These are phyloP conservation scores for Calvadosia cruxmelitensis DNA, from an alignment of 30 jellyfish, hydroid and myxozoan genomes.

Conservation along the genomic window DNA sequence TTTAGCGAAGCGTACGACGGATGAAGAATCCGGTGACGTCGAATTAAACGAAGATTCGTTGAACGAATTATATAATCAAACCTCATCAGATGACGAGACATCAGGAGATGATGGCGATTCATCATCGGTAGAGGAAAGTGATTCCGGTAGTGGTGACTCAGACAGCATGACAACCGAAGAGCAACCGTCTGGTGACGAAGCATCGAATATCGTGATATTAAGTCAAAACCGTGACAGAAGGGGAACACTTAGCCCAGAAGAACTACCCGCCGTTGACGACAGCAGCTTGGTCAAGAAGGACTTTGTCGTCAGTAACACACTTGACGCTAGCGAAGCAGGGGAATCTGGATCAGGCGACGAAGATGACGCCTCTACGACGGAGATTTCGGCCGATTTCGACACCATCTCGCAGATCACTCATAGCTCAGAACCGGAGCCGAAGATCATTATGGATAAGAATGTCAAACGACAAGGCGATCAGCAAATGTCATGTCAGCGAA, in stretches of 20 bases:
- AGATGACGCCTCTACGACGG: background rate
- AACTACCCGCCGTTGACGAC: background rate
- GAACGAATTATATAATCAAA: no score
- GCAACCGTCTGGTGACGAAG: no score
- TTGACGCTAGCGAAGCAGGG: background rate
- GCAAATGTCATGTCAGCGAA: slow-evolving; percentile 37
- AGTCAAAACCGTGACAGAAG: background rate
- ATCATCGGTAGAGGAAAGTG: no score
- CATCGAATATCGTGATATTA: no score
- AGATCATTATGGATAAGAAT: background rate
- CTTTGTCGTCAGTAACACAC: background rate
- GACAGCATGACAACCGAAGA: no score
- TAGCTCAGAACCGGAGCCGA: background rate
- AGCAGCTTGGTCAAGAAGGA: background rate
- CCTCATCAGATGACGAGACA: no score
- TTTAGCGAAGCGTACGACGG: no score
- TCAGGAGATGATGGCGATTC: no score
- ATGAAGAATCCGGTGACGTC: no score
- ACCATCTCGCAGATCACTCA: background rate
- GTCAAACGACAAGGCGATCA: background rate
- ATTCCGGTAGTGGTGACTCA: no score
- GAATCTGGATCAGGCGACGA: background rate
- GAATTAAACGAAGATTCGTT: no score
- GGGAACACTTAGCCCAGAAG: background rate
- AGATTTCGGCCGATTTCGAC: background rate